Conservation (phyloP, 1,140 invertebrate genomes). For the Lepidurus couesii region DNA sequence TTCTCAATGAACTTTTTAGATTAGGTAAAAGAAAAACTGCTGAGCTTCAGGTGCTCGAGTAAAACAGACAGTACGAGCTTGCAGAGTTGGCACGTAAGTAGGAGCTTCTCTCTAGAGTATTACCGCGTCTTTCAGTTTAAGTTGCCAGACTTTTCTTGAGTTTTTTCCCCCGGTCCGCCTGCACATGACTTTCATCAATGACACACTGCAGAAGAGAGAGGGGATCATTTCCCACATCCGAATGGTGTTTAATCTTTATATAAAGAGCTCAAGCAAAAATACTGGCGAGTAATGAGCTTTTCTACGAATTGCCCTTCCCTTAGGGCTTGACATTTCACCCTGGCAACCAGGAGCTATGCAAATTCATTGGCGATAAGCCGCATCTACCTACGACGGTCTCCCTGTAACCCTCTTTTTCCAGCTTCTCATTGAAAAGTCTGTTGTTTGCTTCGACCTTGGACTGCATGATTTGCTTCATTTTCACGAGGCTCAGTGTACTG, state of each 20-base stretch:
- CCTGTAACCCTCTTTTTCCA: not conserved
- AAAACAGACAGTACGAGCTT: not conserved
- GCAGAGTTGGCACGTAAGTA: not conserved
- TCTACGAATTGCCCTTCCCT: not conserved
- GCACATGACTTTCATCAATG: not conserved
- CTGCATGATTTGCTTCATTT: too few relatives aligned
- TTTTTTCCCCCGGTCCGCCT: not conserved
- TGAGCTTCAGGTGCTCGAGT: not conserved
- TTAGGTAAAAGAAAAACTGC: too few relatives aligned
- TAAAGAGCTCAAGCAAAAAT: not conserved
- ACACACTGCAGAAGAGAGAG: not conserved
- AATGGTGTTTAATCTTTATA: not conserved
- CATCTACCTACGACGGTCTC: not conserved
- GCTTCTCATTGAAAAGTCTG: not conserved
- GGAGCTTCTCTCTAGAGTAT: not conserved
- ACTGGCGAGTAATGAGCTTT: not conserved
- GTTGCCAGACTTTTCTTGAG: not conserved
- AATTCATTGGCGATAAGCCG: not conserved
- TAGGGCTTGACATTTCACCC: conserved; percentile 14
- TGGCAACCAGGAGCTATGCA: not conserved
- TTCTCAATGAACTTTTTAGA: too few relatives aligned
- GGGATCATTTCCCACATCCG: not conserved
- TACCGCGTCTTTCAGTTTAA: not conserved
- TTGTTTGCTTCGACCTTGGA: too few relatives aligned
- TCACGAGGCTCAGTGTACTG: too few relatives aligned